Evolutionary conservation across 1,140 invertebrate species (phyloP), one percentile per base, ranked within the genome.

Genomic region (Panagrolaimus sp.): DNA sequence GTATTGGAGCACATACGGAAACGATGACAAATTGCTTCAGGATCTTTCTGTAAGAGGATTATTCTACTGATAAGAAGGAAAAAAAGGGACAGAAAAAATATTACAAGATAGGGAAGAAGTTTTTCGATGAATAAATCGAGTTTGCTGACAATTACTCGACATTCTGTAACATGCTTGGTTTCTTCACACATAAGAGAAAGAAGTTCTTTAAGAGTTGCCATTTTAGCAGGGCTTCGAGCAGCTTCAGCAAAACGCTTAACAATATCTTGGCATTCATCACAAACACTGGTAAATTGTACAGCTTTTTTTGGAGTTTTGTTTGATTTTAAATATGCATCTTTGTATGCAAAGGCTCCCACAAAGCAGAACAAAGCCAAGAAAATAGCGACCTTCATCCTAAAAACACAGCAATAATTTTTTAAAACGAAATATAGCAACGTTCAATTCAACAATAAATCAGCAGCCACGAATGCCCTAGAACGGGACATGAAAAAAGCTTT

Each of bases 81-180:
- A 57, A 57, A 57, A 27, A 57, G 51, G 20, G 27, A 57, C 51
- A 25, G 7, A 42, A 1, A 27, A 46, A 47, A 61, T 61, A 67
- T 45, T 62, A 81, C 79, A 68, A 82, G 57, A 45, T 72, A 82
- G 23, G 80, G 80, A 44, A 79, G 62, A 14, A 82, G 68, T 66
- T 76, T 69, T 5, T 78, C 66, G 42, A 82, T 70, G 68, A 82
- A 72, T 4, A 73, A 62, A 65, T 83, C 81, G 13, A 82, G 45
- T 44, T 77, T 74, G 46, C 53, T 68, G 62, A 82, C 80, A 64
- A 82, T 74, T n/a, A 83, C 27, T 45, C 66, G 67, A 68, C 80
- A 82, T 63, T 82, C 80, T 1, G 75, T 69, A 5, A 65, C 73
- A 42, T 82, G 83, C 20, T 64, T 72, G 67, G 81, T 83, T 64